Base-by-base conservation (phyloP, 1,140 invertebrate species). In the Spodoptera litura region DNA sequence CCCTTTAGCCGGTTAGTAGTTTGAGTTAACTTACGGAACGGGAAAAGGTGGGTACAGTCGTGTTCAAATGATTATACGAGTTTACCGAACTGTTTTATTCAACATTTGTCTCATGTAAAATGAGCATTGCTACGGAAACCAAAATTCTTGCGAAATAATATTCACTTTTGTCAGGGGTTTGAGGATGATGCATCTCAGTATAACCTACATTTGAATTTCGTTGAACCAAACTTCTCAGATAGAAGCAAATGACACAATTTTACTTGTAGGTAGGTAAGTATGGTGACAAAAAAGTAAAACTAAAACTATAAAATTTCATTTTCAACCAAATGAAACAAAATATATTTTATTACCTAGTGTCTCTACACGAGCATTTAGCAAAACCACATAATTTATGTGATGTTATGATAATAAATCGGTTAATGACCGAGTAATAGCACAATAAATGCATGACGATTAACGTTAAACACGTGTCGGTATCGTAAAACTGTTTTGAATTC, bases 361-460 rank as follows among this genome's bases (percentile, higher is more conserved):
- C 35, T 62, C 35, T 44, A 64, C n/a, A 49, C 5, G 31, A 44
- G n/a, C 25, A 31, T 15, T 53, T 70, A 52, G 49, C 20, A 20
- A 53, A 52, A 31, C 66, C 13, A 53, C 25, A 52, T 70, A 70
- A 70, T n/a, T 27, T 70, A 70, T 70, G 20, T 13, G 13, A 53
- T 52, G 25, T 70, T 70, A n/a, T 58, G 53, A 56, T 72, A 72
- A 44, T 72, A 75, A 75, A 75, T 62, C 49, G 58, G 49, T 35
- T 75, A 75, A 75, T 75, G 44, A 64, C 58, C 56, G 25, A 64
- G 49, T 75, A 64, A 75, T 52, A 62, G 56, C 15, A 70, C 51
- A 52, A 70, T 62, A 75, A 75, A 75, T 51, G 73, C 27, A 62
- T 64, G 73, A 75, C 44, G 73, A 75, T 75, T 75, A 75, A 62